Evolutionary conservation across 1,140 invertebrate species (phyloP), one percentile per base, ranked within the genome.

Genomic region (Homalodisca vitripennis): DNA sequence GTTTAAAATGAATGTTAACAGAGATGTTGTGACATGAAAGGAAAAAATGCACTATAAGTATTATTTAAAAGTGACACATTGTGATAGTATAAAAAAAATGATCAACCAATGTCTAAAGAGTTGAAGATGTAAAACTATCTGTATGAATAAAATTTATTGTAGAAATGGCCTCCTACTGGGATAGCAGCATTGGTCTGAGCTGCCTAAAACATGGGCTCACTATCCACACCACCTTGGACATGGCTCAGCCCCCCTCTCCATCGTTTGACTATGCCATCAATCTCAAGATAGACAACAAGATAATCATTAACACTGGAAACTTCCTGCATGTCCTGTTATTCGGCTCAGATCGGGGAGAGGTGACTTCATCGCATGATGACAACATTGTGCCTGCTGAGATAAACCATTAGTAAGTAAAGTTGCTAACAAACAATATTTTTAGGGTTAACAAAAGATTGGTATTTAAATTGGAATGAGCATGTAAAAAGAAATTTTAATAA

Each of bases 261-360:
- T 79, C 80, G 71, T 89, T 90, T 75, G 81, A 84, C 68, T 84
- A 87, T 2, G 77, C 80, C 22, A 82, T 87, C 14, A 85, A 85
- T 73, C 78, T 90, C 55, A 88, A 87, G 74, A 82, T 84, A 66
- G 83, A 86, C 74, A 85, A 87, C 68, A 82, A 85, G 57, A 85
- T 89, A 34, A 82, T 90, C 13, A 80, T 91, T 22, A 91, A 91
- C 74, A 89, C 89, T 3, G 89, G 88, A 17, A 88, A 89, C 75
- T 88, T 89, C 71, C 79, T 91, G 26, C 86, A 90, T 68, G 84
- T 88, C 22, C 76, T 91, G 24, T 81, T 78, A 70, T 80, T 85
- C 22, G 79, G 84, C 66, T 75, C 86, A 57, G 80, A 84, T 66
- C 75, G 79, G 13, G 79, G 78, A 63, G 64, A 71, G 13, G 60